phyloP scores from a whole-genome alignment of 2,113 vertebrate species.

The Glaucomys volans region DNA sequence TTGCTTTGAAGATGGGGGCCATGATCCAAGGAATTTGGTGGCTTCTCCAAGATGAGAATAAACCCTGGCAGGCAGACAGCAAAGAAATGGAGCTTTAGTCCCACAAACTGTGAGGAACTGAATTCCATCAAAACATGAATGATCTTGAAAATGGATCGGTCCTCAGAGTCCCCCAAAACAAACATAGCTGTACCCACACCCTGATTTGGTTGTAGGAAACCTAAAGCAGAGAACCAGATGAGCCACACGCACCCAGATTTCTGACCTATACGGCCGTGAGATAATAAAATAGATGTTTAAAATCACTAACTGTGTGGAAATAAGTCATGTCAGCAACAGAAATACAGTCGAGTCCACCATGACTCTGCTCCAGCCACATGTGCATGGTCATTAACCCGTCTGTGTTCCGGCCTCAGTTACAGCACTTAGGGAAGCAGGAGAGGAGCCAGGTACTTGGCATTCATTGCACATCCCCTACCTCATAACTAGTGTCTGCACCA shows the following conservation, averaged over 20 bases:
- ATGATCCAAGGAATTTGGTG: not conserved
- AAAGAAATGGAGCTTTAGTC: not conserved
- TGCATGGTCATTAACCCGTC: not conserved
- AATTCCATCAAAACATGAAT: conserved; percentile 23
- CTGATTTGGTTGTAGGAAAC: not conserved
- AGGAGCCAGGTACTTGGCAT: not conserved
- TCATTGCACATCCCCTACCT: fast-evolving
- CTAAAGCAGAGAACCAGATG: not conserved
- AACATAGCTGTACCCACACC: not conserved
- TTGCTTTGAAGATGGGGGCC: not conserved
- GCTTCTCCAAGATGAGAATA: not conserved
- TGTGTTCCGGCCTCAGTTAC: not conserved
- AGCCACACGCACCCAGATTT: not conserved
- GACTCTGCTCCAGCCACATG: not conserved
- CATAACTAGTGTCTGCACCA: too few relatives aligned
- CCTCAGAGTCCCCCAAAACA: not conserved
- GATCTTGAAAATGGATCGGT: not conserved
- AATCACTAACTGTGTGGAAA: not conserved
- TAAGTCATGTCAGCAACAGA: not conserved
- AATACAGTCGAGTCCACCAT: not conserved
- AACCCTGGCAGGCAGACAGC: conserved; percentile 5
- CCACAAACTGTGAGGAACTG: not conserved
- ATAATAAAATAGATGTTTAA: not conserved
- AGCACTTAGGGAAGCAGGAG: not conserved
- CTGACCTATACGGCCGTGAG: not conserved